A percentile compares a stretch with the other conserved stretches of the same genome.
Evolutionary conservation across 2,113 vertebrate species (phyloP).

Genomic region (Anhinga anhinga): DNA sequence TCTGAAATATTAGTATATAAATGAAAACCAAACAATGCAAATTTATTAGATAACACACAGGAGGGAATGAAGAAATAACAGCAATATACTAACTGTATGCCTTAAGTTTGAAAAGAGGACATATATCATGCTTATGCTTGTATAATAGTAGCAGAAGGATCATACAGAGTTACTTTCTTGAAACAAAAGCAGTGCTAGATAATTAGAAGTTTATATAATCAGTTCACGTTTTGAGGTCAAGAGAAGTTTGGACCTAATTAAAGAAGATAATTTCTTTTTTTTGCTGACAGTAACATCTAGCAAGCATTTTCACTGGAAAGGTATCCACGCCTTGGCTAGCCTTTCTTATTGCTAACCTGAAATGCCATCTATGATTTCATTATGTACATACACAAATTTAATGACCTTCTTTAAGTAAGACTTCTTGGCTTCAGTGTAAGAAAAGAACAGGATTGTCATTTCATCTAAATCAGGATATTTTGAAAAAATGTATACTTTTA

Average conservation of each 20-base stretch:
- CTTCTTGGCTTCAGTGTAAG: background rate
- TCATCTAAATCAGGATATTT: background rate
- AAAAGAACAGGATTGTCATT: background rate
- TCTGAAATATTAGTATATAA: background rate
- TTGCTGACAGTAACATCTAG: background rate
- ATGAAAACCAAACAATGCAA: background rate
- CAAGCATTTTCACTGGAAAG: background rate
- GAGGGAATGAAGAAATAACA: background rate
- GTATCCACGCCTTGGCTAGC: background rate
- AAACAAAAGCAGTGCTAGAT: background rate
- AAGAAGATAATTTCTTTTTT: background rate
- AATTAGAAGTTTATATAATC: background rate
- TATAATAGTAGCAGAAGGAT: background rate
- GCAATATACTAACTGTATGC: background rate
- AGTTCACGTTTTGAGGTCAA: background rate
- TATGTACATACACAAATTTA: background rate
- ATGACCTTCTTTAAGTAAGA: background rate
- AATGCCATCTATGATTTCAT: background rate
- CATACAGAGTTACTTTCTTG: background rate
- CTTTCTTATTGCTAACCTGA: background rate
- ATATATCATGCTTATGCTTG: background rate
- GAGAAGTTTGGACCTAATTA: slow-evolving; percentile 26
- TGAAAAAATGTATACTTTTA: background rate
- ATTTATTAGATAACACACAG: background rate
- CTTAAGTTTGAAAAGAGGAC: background rate